These are phyloP conservation scores for Coelopa pilipes DNA, from an alignment of 2,888 invertebrate species.

Conservation along the genomic window DNA sequence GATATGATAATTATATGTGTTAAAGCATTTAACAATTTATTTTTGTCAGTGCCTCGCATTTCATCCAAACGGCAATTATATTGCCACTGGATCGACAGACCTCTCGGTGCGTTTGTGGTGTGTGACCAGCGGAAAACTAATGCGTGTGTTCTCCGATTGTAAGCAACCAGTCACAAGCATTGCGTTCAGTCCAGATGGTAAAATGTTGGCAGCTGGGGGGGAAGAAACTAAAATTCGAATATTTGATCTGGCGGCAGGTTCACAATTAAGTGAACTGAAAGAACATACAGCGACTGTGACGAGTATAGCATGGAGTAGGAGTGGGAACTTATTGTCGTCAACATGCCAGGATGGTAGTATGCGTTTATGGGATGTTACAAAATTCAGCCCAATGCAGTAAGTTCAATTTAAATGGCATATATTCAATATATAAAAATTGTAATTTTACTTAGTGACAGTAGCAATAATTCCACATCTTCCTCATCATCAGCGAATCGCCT, in stretches of 20 bases:
- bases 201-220: constrained; percentile 84
- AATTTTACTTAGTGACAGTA: constrained; percentile 48
- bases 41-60: constrained; percentile 71
- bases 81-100: constrained; percentile 92
- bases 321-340: constrained; percentile 74
- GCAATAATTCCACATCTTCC: constrained; percentile 41
- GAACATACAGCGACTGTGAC: constrained; percentile 71
- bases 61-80: constrained; percentile 90
- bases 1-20: constrained; percentile 50
- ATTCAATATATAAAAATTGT: neutral
- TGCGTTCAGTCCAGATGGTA: constrained; percentile 87
- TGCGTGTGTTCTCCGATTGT: constrained; percentile 83
- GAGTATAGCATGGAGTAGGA: constrained; percentile 71
- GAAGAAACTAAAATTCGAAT: constrained; percentile 74
- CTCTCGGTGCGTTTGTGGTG: constrained; percentile 89
- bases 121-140: constrained; percentile 82
- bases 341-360: constrained; percentile 75
- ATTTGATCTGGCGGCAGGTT: constrained; percentile 75
- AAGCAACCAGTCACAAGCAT: constrained; percentile 79
- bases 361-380: constrained; percentile 73
- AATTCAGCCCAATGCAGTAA: constrained; percentile 54
- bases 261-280: constrained; percentile 71
- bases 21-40: neutral
- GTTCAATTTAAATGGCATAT: neutral
- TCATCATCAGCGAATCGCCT: constrained; percentile 55